Conservation (phyloP, 2,888 invertebrate species). For the Muscina levida region DNA sequence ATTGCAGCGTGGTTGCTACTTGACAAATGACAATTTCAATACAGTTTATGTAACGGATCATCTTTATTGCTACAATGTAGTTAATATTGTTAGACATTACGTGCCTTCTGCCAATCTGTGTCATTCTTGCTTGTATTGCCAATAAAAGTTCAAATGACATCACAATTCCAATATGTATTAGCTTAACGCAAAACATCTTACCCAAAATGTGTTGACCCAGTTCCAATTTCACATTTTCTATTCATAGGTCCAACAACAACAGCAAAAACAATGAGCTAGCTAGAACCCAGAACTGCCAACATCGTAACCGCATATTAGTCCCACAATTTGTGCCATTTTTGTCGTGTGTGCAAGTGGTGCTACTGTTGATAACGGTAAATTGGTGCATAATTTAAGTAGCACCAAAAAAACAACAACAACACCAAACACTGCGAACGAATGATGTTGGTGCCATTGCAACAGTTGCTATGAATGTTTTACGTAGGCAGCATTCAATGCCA, state of each 20-base stretch:
- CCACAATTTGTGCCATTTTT: constrained; percentile 61
- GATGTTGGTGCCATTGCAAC: constrained; percentile 17
- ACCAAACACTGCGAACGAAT: background rate
- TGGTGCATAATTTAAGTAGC: constrained; percentile 46
- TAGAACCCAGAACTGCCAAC: constrained; percentile 3
- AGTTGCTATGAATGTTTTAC: background rate
- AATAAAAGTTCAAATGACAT: too few species aligned
- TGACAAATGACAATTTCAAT: too few species aligned
- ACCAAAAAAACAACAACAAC: constrained; percentile 23
- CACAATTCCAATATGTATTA: too few species aligned
- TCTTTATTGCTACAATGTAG: too few species aligned
- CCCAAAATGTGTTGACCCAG: background rate
- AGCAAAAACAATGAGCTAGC: too few species aligned
- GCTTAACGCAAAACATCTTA: too few species aligned
- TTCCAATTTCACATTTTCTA: background rate
- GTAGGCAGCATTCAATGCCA: background rate
- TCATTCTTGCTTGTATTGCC: too few species aligned
- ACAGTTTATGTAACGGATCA: too few species aligned
- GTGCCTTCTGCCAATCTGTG: too few species aligned
- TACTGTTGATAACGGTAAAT: constrained; percentile 61
- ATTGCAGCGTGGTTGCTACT: too few species aligned
- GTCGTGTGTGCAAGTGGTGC: constrained; percentile 40
- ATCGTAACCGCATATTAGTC: constrained; percentile 50
- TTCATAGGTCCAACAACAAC: too few species aligned
- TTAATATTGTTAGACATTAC: too few species aligned